A percentile compares a stretch with the other conserved stretches of the same genome.
phyloP scores from a whole-genome alignment of 1,140 invertebrate species.

The Macrotrachela quadricornifera region DNA sequence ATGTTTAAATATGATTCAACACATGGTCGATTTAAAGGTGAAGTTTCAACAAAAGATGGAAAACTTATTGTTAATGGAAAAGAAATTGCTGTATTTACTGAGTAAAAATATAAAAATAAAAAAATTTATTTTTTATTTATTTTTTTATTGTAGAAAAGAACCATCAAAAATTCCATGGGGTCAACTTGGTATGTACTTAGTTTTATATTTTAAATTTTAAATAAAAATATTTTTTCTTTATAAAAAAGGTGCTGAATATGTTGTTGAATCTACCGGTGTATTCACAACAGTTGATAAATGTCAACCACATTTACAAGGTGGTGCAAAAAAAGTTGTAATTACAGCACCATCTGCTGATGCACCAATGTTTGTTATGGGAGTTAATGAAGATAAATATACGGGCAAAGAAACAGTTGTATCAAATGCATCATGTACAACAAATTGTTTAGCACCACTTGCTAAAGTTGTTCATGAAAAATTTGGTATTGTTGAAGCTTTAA shows the following conservation, averaged over 20 bases:
- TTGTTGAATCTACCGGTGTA: constrained; percentile 1
- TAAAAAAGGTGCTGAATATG: too few relatives aligned
- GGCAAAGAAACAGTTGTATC: neutral
- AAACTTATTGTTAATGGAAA: neutral
- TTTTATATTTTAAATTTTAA: too few relatives aligned
- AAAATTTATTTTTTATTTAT: too few relatives aligned
- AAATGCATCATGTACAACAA: constrained; percentile 5
- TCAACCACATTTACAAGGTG: neutral
- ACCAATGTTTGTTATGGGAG: neutral
- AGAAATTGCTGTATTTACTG: neutral
- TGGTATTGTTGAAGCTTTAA: neutral
- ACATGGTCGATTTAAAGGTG: neutral
- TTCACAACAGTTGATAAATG: neutral
- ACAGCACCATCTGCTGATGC: neutral
- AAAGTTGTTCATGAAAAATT: neutral
- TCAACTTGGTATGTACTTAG: neutral
- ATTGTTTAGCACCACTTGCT: constrained; percentile 3
- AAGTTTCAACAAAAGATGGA: neutral
- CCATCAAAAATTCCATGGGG: constrained; percentile 1
- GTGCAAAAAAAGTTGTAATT: constrained; percentile 1
- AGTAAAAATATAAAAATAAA: too few relatives aligned
- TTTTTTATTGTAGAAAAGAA: neutral
- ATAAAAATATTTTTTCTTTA: too few relatives aligned
- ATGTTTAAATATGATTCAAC: constrained; percentile 3
- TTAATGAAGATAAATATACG: neutral